A percentile compares a stretch with the other conserved stretches of the same genome.
These are phyloP conservation scores for Ptilonorhynchus violaceus DNA, from an alignment of 2,113 vertebrate genomes.

Conservation along the genomic window DNA sequence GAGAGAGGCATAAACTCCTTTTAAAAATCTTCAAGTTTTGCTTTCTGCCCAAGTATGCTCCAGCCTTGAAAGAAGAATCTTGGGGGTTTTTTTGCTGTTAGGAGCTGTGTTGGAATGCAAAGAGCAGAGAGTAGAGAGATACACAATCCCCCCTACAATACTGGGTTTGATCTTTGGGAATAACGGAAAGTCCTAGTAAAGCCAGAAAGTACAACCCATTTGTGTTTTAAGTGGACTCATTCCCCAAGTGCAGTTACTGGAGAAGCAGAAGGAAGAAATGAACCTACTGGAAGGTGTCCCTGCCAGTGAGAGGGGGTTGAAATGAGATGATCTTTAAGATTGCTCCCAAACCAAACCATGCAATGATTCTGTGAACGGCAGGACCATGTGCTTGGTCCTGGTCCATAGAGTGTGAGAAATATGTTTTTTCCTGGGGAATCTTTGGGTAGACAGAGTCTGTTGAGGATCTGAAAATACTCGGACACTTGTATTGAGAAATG, in stretches of 20 bases:
- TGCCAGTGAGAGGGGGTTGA: not conserved
- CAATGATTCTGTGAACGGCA: not conserved
- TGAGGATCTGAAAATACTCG: not conserved
- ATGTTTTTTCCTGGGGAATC: not conserved
- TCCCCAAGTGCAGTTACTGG: not conserved
- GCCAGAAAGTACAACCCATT: not conserved
- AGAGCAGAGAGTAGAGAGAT: not conserved
- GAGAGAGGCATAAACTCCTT: not conserved
- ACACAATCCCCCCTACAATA: not conserved
- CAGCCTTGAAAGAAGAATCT: not conserved
- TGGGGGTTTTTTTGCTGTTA: accelerated
- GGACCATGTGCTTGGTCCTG: not conserved
- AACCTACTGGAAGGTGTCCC: not conserved
- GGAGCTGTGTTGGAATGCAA: not conserved
- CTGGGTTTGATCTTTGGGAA: not conserved
- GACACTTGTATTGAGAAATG: not conserved
- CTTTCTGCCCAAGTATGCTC: not conserved
- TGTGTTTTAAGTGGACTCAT: not conserved
- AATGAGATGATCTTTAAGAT: not conserved
- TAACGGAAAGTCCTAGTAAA: not conserved
- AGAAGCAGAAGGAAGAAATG: not conserved
- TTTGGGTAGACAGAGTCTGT: not conserved
- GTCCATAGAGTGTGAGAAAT: not conserved
- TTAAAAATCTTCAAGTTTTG: not conserved
- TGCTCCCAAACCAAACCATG: accelerated